Conservation (phyloP, 2,888 invertebrate genomes). For the Parnassius mnemosyne region DNA sequence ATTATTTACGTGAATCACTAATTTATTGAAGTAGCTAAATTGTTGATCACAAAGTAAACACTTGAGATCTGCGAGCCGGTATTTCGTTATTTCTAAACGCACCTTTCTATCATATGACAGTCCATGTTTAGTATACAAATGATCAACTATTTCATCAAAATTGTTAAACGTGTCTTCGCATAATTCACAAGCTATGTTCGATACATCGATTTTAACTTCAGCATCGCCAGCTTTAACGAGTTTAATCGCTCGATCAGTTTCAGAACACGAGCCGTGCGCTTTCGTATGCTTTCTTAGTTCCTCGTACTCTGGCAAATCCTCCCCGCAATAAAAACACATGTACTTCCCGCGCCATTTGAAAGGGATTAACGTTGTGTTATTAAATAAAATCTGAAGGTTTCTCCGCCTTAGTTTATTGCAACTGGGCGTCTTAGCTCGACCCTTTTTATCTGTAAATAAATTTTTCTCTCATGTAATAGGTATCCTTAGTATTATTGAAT, state of each 20-base stretch:
- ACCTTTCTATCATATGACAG: constrained; percentile 48
- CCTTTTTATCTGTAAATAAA: constrained; percentile 69
- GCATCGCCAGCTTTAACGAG: constrained; percentile 52
- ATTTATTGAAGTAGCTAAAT: constrained; percentile 47
- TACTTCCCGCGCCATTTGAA: constrained; percentile 69
- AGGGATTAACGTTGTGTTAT: constrained; percentile 65
- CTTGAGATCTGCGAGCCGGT: constrained; percentile 54
- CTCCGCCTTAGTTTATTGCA: constrained; percentile 44
- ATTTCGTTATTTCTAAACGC: constrained; percentile 45
- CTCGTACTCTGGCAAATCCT: constrained; percentile 43
- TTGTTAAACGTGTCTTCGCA: constrained; percentile 43
- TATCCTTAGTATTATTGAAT: constrained; percentile 24
- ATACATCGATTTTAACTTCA: constrained; percentile 66
- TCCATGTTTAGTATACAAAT: constrained; percentile 53
- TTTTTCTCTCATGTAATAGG: constrained; percentile 40
- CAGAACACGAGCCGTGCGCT: constrained; percentile 51
- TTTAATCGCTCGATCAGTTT: constrained; percentile 50
- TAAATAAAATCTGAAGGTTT: constrained; percentile 63
- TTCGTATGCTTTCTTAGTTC: constrained; percentile 53
- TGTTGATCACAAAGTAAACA: constrained; percentile 53
- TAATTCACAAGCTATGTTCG: constrained; percentile 52
- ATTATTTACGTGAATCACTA: constrained; percentile 57
- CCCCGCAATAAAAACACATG: constrained; percentile 66
- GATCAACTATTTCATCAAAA: constrained; percentile 43
- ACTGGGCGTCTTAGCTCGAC: constrained; percentile 41